Conservation (phyloP, 2,797 vertebrate species). For the Aldrovandia affinis region DNA sequence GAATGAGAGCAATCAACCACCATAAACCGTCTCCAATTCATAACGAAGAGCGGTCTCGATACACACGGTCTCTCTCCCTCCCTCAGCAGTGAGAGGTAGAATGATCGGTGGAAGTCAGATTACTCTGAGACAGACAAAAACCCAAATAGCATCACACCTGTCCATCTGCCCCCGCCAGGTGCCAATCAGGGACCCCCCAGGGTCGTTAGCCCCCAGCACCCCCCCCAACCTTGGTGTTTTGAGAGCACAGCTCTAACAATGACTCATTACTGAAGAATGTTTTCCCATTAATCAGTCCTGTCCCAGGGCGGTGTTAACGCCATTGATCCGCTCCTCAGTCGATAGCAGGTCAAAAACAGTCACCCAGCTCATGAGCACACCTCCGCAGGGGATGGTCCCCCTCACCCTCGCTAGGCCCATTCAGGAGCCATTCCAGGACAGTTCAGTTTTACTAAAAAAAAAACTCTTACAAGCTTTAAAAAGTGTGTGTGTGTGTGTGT, state of each 20-base stretch:
- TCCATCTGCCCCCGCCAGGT: background rate
- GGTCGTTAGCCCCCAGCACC: background rate
- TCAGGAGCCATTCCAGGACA: background rate
- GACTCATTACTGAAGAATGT: background rate
- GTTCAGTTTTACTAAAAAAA: background rate
- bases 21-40: slow-evolving; percentile 29
- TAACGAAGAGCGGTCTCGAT: background rate
- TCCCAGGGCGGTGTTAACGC: background rate
- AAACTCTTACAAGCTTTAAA: background rate
- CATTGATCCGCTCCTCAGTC: slow-evolving; percentile 17
- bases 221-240: background rate
- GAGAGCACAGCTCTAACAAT: background rate
- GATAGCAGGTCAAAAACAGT: background rate
- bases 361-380: background rate
- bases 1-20: slow-evolving; percentile 35
- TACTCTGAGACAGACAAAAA: background rate
- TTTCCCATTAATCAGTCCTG: background rate
- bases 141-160: background rate
- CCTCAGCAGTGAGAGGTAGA: background rate
- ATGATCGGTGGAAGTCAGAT: background rate
- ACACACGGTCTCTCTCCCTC: background rate
- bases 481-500: too few species aligned
- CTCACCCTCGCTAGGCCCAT: background rate
- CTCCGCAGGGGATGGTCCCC: background rate
- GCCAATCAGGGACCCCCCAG: background rate